Evolutionary conservation across 1,140 invertebrate species (phyloP).

Genomic region (Dendroctonus ponderosae): DNA sequence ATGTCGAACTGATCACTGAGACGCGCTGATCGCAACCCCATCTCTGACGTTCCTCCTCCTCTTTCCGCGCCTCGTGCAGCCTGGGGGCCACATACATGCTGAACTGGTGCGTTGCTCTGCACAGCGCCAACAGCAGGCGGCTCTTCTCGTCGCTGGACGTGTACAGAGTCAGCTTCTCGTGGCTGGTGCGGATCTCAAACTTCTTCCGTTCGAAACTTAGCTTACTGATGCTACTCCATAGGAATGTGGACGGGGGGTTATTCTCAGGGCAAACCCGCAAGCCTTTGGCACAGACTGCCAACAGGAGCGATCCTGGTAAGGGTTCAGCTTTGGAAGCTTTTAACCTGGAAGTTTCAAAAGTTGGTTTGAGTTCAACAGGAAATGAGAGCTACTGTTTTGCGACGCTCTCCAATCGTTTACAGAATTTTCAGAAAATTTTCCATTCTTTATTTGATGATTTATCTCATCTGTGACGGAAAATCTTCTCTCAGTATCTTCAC

Average conservation of each 20-base stretch:
- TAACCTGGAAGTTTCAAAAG: constrained; percentile 56
- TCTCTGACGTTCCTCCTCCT: constrained; percentile 63
- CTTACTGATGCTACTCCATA: constrained; percentile 92
- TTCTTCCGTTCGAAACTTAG: constrained; percentile 95
- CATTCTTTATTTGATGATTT: too few relatives aligned
- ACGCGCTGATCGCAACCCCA: constrained; percentile 71
- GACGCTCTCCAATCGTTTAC: too few relatives aligned
- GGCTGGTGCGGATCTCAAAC: constrained; percentile 89
- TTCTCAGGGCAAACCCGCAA: constrained; percentile 77
- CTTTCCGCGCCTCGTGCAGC: constrained; percentile 72
- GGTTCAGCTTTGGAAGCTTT: constrained; percentile 78
- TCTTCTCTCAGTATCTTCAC: too few relatives aligned
- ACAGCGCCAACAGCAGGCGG: constrained; percentile 83
- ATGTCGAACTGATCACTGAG: constrained; percentile 88
- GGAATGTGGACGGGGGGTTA: constrained; percentile 70
- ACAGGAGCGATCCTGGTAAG: constrained; percentile 69
- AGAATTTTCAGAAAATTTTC: too few relatives aligned
- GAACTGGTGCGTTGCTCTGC: constrained; percentile 91
- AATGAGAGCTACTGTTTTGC: background rate
- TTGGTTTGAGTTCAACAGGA: background rate
- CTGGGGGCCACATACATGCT: constrained; percentile 87
- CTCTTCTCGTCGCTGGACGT: constrained; percentile 89
- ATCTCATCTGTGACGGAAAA: too few relatives aligned
- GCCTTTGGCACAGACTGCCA: constrained; percentile 82
- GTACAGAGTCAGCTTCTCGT: constrained; percentile 85